Evolutionary conservation across 1,140 invertebrate genomes (phyloP), one percentile per base, ranked within the genome.

Genomic region (Drosophila nikananu): DNA sequence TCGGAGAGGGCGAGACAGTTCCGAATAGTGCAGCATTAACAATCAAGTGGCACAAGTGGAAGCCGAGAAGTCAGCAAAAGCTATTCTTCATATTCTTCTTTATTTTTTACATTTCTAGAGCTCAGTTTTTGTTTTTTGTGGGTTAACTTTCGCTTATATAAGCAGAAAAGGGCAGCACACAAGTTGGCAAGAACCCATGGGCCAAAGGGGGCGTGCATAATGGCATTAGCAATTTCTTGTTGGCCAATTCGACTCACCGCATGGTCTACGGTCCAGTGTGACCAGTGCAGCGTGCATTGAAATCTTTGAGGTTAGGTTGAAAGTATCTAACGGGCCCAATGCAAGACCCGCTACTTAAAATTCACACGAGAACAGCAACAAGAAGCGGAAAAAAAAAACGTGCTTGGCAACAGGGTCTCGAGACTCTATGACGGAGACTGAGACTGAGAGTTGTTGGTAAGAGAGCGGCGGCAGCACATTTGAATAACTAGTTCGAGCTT

Each of bases 141-240:
- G 58, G 63, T 27, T 66, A 84, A 87, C 86, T 90, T 87, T 87
- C 81, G 84, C 84, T 87, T 89, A 89, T 89, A 87, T 87, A 87
- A 89, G 84, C 84, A 87, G 54, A 81, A 87, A 62, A 81, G 68
- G 60, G 55, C 60, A 84, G 37, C 15, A 63, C 67, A 64, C 51
- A 64, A 77, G 67, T 71, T 70, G 59, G 62, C 68, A 55, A 68
- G 79, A 73, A 83, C 59, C 66, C 63, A 54, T 65, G 46, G 52
- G 49, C 35, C 37, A 64, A 57, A 65, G 41, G 35, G 73, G 77
- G 86, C 81, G 81, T 84, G 68, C 44, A 84, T 87, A 87, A 87
- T 84, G 52, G 59, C 65, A 84, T 81, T 87, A 87, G 77, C 67
- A 55, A 83, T 72, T 82, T 77, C 55, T 71, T 72, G 49, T 59